These are phyloP conservation scores for Vidua chalybeata DNA, from an alignment of 2,113 vertebrate genomes.

Conservation along the genomic window DNA sequence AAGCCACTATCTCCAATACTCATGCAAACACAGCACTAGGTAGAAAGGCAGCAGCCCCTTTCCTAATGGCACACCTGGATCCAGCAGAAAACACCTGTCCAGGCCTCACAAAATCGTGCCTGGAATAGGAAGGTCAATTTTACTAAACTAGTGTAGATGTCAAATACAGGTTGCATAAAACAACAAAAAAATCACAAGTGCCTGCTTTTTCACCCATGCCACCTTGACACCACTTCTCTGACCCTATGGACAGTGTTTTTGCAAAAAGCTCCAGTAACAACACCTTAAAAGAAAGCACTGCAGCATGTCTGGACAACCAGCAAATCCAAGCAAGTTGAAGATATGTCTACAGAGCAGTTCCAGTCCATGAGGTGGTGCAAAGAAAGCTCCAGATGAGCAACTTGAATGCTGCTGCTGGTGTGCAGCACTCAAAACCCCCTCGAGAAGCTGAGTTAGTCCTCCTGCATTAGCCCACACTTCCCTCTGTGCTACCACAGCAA, in stretches of 20 bases:
- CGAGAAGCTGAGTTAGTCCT: not conserved
- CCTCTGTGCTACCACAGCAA: slow-evolving; percentile 30
- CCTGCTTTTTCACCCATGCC: not conserved
- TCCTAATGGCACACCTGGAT: not conserved
- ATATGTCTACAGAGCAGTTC: not conserved
- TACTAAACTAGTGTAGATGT: not conserved
- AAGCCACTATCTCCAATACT: not conserved
- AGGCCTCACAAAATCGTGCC: not conserved
- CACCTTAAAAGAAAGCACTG: not conserved
- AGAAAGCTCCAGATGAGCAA: not conserved
- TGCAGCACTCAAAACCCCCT: not conserved
- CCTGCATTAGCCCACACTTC: not conserved
- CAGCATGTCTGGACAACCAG: not conserved
- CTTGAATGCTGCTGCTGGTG: not conserved
- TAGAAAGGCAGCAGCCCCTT: not conserved
- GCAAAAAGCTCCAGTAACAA: not conserved
- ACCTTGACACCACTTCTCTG: not conserved
- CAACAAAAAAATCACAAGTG: not conserved
- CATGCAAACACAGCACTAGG: not conserved
- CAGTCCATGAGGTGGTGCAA: not conserved
- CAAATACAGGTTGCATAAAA: not conserved
- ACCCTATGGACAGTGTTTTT: not conserved
- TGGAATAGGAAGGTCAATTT: not conserved
- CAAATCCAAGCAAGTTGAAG: not conserved
- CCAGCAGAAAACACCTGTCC: not conserved